Evolutionary conservation across 2,797 vertebrate genomes (phyloP), one percentile per base, ranked within the genome.

Genomic region (Myotis findleyi): DNA sequence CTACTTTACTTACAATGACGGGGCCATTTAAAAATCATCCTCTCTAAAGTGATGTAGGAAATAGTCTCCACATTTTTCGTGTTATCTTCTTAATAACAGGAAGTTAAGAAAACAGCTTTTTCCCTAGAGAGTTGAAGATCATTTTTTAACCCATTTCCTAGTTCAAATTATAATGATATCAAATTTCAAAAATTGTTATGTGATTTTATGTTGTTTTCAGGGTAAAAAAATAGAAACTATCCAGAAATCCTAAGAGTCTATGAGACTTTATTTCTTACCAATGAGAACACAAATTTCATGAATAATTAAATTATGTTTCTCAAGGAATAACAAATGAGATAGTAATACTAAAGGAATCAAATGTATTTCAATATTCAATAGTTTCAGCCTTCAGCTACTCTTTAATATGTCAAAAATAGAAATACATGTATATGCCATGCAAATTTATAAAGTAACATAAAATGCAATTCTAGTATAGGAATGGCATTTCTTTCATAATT

Each of bases 391-490:
- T 36, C 4, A 76, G 41, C 47, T 88, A 81, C 30, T 90, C 8
- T 91, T 92, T 66, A 93, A 62, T 77, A 64, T 71, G 27, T 53
- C 13, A 92, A 94, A 94, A 91, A 94, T 59, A 75, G 6, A 96
- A 96, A 88, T 71, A 69, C 17, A 95, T 77, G 10, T 18, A 72
- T 44, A 96, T 33, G 53, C 0, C 59, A 93, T n/a, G 14, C 5
- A 94, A 81, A 85, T 89, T 69, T 94, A 77, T 62, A 69, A 83
- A 94, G 30, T 49, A 87, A 3, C 49, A 84, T 83, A 95, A 95
- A 93, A 87, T 69, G 6, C 2, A 83, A 64, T 91, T 71, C 12
- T 59, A 72, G 25, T 53, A 20, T 84, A 86, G 93, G 6, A 83
- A 30, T 55, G 16, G 49, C 62, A 7, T 57, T 85, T 53, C 89